Conservation (phyloP, 1,140 invertebrate species). For the Fopius arisanus region DNA sequence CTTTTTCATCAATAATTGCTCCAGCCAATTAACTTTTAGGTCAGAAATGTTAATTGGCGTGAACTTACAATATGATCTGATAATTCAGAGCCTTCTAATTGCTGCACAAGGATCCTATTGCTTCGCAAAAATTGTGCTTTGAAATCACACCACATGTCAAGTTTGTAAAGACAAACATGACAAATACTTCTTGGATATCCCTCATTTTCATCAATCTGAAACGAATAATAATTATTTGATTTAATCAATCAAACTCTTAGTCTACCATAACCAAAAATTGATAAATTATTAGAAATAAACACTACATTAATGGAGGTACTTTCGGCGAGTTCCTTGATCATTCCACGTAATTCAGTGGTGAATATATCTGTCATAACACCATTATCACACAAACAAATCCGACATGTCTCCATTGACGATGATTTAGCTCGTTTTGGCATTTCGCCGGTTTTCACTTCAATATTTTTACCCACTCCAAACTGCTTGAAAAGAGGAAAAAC, state of each 20-base stretch:
- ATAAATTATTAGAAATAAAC: slow-evolving; percentile 17
- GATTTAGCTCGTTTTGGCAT: slow-evolving; percentile 54
- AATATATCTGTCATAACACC: slow-evolving; percentile 50
- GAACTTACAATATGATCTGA: slow-evolving; percentile 45
- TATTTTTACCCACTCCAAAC: neutral
- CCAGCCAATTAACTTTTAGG: no score
- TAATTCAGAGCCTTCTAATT: slow-evolving; percentile 43
- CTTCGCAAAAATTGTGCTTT: slow-evolving; percentile 53
- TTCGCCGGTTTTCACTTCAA: slow-evolving; percentile 6
- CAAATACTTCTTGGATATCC: slow-evolving; percentile 53
- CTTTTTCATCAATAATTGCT: no score
- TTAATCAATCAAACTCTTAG: slow-evolving; percentile 9
- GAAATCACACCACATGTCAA: slow-evolving; percentile 59
- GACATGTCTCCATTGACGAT: slow-evolving; percentile 46
- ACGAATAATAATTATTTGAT: slow-evolving; percentile 7
- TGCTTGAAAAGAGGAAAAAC: neutral
- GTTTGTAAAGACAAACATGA: slow-evolving; percentile 58
- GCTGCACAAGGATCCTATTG: slow-evolving; percentile 47
- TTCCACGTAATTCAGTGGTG: slow-evolving; percentile 36
- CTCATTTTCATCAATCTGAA: slow-evolving; percentile 49
- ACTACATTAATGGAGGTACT: slow-evolving; percentile 52
- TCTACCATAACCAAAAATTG: neutral
- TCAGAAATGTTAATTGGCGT: neutral
- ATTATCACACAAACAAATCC: slow-evolving; percentile 52
- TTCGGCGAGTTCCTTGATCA: slow-evolving; percentile 47